Percentiles rank a stretch among this genome's conserved stretches.
These are phyloP conservation scores for Thumatha senex DNA, from an alignment of 2,888 invertebrate species.

Conservation along the genomic window DNA sequence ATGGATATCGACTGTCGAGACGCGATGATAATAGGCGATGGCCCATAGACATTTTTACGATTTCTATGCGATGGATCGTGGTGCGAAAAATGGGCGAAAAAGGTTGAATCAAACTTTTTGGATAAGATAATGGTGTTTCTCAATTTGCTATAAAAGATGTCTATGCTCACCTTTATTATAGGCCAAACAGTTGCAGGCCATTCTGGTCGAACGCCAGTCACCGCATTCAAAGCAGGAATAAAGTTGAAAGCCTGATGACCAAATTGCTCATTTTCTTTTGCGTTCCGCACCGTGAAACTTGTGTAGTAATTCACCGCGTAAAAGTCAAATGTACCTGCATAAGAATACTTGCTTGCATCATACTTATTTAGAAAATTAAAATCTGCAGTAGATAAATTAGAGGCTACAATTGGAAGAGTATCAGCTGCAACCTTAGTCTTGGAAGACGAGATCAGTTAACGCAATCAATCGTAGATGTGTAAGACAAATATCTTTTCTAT, in stretches of 20 bases:
- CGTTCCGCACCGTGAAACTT: conserved; percentile 50
- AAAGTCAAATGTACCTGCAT: conserved; percentile 80
- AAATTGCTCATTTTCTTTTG: conserved; percentile 32
- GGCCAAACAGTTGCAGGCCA: conserved; percentile 18
- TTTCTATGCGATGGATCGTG: no score
- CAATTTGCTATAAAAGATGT: background rate
- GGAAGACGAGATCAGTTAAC: no score
- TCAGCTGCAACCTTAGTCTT: no score
- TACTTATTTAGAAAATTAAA: background rate
- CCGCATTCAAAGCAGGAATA: conserved; percentile 34
- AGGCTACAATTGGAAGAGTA: no score
- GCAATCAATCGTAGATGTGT: no score
- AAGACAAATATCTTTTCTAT: no score
- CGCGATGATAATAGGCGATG: no score
- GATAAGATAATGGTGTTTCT: background rate
- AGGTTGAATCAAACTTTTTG: no score
- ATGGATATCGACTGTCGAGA: no score
- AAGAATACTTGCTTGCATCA: background rate
- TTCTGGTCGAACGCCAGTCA: conserved; percentile 26
- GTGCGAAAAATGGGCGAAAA: no score
- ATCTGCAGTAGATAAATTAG: no score
- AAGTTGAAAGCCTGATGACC: conserved; percentile 35
- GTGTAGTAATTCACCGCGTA: conserved; percentile 86
- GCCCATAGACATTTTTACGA: no score
- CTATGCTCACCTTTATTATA: conserved; percentile 11